Evolutionary conservation across 2,888 invertebrate species (phyloP), one percentile per base, ranked within the genome.

Genomic region (Cosmia trapezina): DNA sequence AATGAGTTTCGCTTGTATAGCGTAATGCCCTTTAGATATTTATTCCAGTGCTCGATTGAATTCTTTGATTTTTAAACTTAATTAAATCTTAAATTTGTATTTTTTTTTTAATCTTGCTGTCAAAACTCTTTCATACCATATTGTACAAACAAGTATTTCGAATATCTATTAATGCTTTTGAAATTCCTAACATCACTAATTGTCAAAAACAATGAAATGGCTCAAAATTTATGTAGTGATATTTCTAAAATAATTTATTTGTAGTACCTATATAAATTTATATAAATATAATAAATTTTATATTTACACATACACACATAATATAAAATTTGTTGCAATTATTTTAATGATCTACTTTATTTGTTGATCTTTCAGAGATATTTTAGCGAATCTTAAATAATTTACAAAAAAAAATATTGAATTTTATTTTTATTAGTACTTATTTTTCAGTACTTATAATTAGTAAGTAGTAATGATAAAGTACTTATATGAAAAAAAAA

Each of bases 331-430:
- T 70, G 76, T 75, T 80, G 70, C 53, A 78, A 74, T 75, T 65
- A 65, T 81, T 72, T 77, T 83, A 79, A 79, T 74, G 78, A 85
- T 87, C 81, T 86, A 86, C 87, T 78, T 78, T 71, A 59, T 53
- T 84, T 86, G 88, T 89, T 89, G 88, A 86, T 85, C 85, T 83
- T 86, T 85, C 75, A 87, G 84, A 87, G 84, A 87, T 89, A 88
- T 88, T 88, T 87, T 87, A 88, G 83, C 73, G 84, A 87, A 88
- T 87, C 86, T 87, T 85, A 73, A 64, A 74, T 76, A 76, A 71
- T 65, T 75, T 74, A 80, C 60, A 84, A 73, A 85, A 74, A 74
- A 66, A 72, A 45, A 66, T 68, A 78, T 54, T 63, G n/a, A 69
- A 56, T 19, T 66, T 69, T 76, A 81, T 70, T 28, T 72, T 70